Percentiles rank a stretch among this genome's conserved stretches.
Conservation (phyloP, 2,797 vertebrate species). For the Phrynocephalus guinanensis region DNA sequence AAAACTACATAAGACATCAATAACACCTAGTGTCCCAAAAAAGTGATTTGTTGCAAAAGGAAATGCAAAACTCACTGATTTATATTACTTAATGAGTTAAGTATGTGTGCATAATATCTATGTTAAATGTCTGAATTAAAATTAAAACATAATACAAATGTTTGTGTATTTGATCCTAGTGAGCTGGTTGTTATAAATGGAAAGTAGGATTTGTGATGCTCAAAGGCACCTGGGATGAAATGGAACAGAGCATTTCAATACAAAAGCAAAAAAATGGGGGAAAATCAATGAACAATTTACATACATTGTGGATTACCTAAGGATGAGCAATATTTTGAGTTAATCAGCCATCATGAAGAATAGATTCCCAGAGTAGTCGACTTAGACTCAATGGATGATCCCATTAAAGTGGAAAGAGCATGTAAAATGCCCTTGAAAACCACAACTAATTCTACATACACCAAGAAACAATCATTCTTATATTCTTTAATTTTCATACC, state of each 20-base stretch:
- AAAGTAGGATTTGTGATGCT: constrained; percentile 39
- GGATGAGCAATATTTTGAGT: constrained; percentile 66
- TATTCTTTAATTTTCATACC: constrained; percentile 58
- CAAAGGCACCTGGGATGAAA: constrained; percentile 46
- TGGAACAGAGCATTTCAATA: constrained; percentile 59
- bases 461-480: constrained; percentile 59
- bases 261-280: constrained; percentile 56
- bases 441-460: constrained; percentile 64
- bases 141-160: no score
- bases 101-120: no score
- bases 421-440: constrained; percentile 67
- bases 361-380: constrained; percentile 26
- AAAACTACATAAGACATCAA: neutral
- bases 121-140: no score
- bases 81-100: no score
- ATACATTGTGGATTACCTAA: constrained; percentile 66
- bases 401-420: constrained; percentile 70
- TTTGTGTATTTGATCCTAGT: neutral
- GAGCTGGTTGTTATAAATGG: neutral
- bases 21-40: no score
- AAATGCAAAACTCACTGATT: no score
- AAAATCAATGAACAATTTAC: constrained; percentile 59
- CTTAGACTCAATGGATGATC: constrained; percentile 65
- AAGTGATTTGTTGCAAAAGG: no score
- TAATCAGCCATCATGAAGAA: constrained; percentile 65